Percentiles rank a stretch among this genome's conserved stretches.
These are phyloP conservation scores for Hemithea aestivaria DNA, from an alignment of 2,888 invertebrate species.

Conservation along the genomic window DNA sequence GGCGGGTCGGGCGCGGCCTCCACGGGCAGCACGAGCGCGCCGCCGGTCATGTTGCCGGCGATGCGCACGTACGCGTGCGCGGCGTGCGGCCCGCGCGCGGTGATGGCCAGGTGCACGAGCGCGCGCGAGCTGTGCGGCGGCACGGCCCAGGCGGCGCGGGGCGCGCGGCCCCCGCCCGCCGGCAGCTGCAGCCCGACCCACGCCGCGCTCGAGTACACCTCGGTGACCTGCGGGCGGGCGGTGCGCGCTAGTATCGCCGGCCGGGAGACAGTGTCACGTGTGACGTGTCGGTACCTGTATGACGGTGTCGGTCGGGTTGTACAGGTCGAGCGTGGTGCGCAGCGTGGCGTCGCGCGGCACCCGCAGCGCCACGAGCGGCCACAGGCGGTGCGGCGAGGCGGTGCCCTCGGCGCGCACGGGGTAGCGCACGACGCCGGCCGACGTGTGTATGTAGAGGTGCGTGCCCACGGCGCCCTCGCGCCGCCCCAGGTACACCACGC, in stretches of 20 bases:
- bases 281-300: constrained; percentile 86
- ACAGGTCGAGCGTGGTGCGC: constrained; percentile 92
- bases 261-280: too few species aligned
- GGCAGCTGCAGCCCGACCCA: constrained; percentile 96
- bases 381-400: constrained; percentile 93
- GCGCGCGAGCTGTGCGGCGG: constrained; percentile 93
- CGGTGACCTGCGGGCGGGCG: constrained; percentile 78
- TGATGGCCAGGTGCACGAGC: constrained; percentile 90
- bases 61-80: constrained; percentile 25
- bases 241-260: background rate
- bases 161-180: constrained; percentile 86
- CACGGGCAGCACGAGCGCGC: constrained; percentile 61
- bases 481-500: constrained; percentile 96
- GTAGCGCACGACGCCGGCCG: constrained; percentile 93
- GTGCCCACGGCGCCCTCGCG: constrained; percentile 93
- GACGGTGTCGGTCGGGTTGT: constrained; percentile 94
- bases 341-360: constrained; percentile 95
- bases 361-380: constrained; percentile 93
- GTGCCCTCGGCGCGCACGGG: constrained; percentile 91
- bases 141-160: constrained; percentile 90
- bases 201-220: constrained; percentile 92
- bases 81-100: constrained; percentile 37
- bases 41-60: constrained; percentile 54
- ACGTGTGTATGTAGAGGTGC: constrained; percentile 95
- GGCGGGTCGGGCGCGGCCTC: constrained; percentile 53